Conservation (phyloP, 2,888 invertebrate species). For the Scaptodrosophila latifasciaeformis region DNA sequence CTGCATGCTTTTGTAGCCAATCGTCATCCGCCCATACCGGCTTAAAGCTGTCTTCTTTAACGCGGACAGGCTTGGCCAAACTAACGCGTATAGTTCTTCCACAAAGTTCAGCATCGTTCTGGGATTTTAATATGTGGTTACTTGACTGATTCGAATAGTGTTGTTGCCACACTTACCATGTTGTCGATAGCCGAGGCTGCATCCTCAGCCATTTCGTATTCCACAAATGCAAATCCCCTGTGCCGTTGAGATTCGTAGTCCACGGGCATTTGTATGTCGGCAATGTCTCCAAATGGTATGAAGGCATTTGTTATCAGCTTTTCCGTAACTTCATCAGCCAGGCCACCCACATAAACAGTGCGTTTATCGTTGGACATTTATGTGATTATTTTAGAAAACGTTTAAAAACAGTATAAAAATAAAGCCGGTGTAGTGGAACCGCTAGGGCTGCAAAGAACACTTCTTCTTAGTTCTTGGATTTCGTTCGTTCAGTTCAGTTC, state of each 20-base stretch:
- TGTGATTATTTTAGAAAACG: conserved; percentile 1
- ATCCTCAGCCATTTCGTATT: conserved; percentile 98
- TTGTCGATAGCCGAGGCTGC: conserved; percentile 99
- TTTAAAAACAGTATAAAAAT: conserved; percentile 13
- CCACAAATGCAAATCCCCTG: conserved; percentile 98
- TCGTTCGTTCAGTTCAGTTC: too few relatives aligned
- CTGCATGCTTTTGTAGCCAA: conserved; percentile 98
- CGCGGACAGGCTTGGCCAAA: conserved; percentile 96
- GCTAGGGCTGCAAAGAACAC: too few relatives aligned
- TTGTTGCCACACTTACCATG: conserved; percentile 82
- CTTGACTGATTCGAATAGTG: not conserved
- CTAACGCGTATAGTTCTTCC: conserved; percentile 97
- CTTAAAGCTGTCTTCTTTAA: conserved; percentile 95
- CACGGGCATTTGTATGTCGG: conserved; percentile 96
- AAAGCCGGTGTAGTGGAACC: too few relatives aligned
- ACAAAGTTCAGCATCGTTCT: conserved; percentile 98
- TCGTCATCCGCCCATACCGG: conserved; percentile 99
- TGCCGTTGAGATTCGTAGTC: conserved; percentile 99
- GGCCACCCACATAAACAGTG: conserved; percentile 89
- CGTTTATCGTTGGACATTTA: conserved; percentile 82
- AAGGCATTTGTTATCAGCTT: conserved; percentile 97
- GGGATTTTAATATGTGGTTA: conserved; percentile 34
- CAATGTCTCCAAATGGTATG: conserved; percentile 98
- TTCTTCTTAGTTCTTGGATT: too few relatives aligned
- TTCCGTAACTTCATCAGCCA: conserved; percentile 96